Percentiles rank a stretch among this genome's conserved stretches.
These are phyloP conservation scores for Hestina assimilis DNA, from an alignment of 1,140 invertebrate genomes.

Conservation along the genomic window DNA sequence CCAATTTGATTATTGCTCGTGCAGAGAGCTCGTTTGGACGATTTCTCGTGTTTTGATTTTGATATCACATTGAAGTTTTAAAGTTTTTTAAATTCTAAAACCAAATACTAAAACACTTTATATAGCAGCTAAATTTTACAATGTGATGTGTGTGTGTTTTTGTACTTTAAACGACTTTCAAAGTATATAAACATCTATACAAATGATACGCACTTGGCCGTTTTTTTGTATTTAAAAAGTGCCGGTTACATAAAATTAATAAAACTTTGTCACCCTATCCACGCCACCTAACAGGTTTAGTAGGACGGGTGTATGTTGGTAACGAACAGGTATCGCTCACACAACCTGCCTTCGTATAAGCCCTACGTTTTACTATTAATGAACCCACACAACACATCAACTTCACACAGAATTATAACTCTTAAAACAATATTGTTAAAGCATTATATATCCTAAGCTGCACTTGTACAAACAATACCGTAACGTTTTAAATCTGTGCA, in stretches of 20 bases:
- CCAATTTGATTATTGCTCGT: constrained; percentile 4
- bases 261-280: constrained; percentile 36
- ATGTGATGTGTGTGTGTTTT: too few species aligned
- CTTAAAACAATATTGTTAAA: constrained; percentile 4
- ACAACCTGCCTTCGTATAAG: constrained; percentile 37
- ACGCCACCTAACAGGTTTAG: constrained; percentile 48
- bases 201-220: too few species aligned
- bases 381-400: constrained; percentile 21
- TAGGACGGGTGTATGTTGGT: constrained; percentile 40
- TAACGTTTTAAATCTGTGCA: constrained; percentile 1
- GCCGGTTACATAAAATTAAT: not conserved
- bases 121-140: too few species aligned
- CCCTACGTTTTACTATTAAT: constrained; percentile 36
- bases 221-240: not conserved
- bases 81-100: not conserved
- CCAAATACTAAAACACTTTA: too few species aligned
- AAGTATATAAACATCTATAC: not conserved
- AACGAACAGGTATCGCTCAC: constrained; percentile 34
- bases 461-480: constrained; percentile 11
- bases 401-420: constrained; percentile 16
- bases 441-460: not conserved
- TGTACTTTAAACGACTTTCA: too few species aligned
- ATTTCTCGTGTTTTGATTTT: not conserved
- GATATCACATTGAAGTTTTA: not conserved
- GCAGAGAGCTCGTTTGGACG: not conserved